Conservation (phyloP, 2,113 vertebrate genomes). For the Esox niger region DNA sequence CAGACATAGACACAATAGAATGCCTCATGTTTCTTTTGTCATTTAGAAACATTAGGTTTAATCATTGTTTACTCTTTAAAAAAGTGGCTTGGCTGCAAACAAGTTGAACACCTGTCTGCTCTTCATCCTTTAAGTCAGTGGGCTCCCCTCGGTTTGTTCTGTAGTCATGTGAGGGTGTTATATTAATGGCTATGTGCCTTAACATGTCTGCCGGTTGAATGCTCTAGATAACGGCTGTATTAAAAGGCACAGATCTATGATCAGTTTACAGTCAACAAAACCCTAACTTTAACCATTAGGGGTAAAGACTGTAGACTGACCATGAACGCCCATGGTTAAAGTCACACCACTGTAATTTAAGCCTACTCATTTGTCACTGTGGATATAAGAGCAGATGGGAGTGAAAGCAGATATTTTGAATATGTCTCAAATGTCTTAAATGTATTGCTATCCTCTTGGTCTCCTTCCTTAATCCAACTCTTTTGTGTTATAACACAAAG, state of each 20-base stretch:
- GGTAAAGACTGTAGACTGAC: slow-evolving; percentile 35
- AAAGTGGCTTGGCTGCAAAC: slow-evolving; percentile 6
- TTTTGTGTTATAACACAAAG: neutral
- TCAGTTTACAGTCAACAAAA: slow-evolving; percentile 27
- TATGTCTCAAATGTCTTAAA: slow-evolving; percentile 11
- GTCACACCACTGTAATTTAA: neutral
- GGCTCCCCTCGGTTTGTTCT: slow-evolving; percentile 42
- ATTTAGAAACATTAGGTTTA: slow-evolving; percentile 23
- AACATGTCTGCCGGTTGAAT: slow-evolving; percentile 63
- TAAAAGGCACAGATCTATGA: slow-evolving; percentile 26
- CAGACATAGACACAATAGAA: neutral
- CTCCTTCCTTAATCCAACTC: neutral
- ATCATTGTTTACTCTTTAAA: slow-evolving; percentile 18
- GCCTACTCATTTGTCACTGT: neutral
- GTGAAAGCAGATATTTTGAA: neutral
- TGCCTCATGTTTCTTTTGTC: slow-evolving; percentile 12
- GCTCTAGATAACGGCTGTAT: slow-evolving; percentile 35
- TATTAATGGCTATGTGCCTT: slow-evolving; percentile 75
- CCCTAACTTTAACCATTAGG: neutral
- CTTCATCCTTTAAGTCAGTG: slow-evolving; percentile 18
- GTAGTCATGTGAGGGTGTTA: slow-evolving; percentile 54
- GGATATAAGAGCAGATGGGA: neutral
- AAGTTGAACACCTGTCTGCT: slow-evolving; percentile 42
- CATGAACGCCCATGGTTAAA: neutral
- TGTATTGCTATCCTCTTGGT: neutral